Percentiles rank a stretch among this genome's conserved stretches.
Conservation (phyloP, 1,140 invertebrate species). For the Ceratosolen fusciceps region DNA sequence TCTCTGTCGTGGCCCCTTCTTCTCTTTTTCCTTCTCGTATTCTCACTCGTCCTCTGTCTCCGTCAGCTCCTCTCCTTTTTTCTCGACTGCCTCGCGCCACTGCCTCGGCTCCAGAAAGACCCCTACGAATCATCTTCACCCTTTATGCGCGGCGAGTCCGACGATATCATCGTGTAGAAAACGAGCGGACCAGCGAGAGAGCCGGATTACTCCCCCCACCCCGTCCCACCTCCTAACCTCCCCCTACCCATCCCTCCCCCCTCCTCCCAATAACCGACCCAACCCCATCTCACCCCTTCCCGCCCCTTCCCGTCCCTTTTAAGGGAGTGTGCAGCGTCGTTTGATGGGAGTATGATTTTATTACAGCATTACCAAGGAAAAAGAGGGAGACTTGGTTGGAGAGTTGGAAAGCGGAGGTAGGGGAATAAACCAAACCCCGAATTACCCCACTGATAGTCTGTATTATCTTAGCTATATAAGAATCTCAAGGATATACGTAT, state of each 20-base stretch:
- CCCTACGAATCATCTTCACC: not conserved
- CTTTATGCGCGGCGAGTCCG: not conserved
- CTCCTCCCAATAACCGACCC: too few species aligned
- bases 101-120: not conserved
- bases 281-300: too few species aligned
- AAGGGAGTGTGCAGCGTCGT: conserved; percentile 65
- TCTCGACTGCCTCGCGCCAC: not conserved
- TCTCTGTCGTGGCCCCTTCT: not conserved
- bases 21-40: conserved; percentile 38
- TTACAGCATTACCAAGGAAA: conserved; percentile 69
- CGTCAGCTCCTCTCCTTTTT: not conserved
- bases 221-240: too few species aligned
- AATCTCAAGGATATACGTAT: conserved; percentile 26
- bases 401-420: not conserved
- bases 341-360: conserved; percentile 73
- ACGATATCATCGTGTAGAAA: conserved; percentile 33
- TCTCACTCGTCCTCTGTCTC: not conserved
- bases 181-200: conserved; percentile 14
- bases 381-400: not conserved
- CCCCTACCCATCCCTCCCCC: too few species aligned
- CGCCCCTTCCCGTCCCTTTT: too few species aligned
- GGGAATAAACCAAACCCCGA: conserved; percentile 67
- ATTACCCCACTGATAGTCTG: conserved; percentile 70
- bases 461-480: conserved; percentile 68
- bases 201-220: too few species aligned